Conservation (phyloP, 2,797 vertebrate species). For the Decapterus maruadsi region DNA sequence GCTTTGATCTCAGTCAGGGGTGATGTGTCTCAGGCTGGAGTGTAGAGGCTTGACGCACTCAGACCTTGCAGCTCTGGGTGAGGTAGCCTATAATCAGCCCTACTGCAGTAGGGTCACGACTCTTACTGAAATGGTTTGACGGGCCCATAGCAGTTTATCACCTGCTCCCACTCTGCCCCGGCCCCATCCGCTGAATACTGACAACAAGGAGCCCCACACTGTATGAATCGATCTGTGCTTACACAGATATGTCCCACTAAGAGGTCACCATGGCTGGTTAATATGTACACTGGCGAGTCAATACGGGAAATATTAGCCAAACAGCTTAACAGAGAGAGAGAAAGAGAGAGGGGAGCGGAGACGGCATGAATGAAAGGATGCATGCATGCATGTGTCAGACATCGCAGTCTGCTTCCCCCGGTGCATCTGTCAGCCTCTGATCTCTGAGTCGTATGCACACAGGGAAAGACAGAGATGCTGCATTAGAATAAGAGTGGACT, state of each 20-base stretch:
- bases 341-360: conserved; percentile 39
- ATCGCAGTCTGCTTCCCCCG: conserved; percentile 63
- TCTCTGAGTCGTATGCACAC: conserved; percentile 80
- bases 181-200: conserved; percentile 51
- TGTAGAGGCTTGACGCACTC: conserved; percentile 56
- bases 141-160: conserved; percentile 73
- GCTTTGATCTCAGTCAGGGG: conserved; percentile 57
- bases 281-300: conserved; percentile 79
- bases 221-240: conserved; percentile 78
- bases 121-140: conserved; percentile 66
- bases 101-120: conserved; percentile 77
- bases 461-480: conserved; percentile 65
- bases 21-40: conserved; percentile 52
- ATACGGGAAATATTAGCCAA: conserved; percentile 81
- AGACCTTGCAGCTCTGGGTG: conserved; percentile 52
- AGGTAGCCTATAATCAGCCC: conserved; percentile 72
- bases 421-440: conserved; percentile 80
- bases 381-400: conserved; percentile 56
- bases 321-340: conserved; percentile 70
- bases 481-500: conserved; percentile 77
- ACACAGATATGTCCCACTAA: conserved; percentile 67
- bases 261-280: conserved; percentile 69
- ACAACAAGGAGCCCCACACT: conserved; percentile 65
- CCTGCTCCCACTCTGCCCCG: conserved; percentile 63
- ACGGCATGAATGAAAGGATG: conserved; percentile 66